Conservation (phyloP, 1,140 invertebrate species). For the Plectus sambesii region DNA sequence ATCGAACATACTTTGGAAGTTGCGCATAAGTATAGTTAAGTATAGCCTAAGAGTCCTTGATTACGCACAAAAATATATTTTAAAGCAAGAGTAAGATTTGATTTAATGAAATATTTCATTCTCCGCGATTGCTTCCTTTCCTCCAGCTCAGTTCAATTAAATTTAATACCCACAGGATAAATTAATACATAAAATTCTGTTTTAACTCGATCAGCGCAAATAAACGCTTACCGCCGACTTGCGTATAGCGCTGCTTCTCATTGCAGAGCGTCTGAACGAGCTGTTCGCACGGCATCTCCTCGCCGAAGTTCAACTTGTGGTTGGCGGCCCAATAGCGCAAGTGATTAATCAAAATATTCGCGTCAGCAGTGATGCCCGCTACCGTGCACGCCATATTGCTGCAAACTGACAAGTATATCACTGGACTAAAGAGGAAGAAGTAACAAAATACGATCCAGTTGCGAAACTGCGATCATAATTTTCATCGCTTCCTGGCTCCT, state of each 20-base stretch:
- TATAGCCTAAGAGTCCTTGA: too few species aligned
- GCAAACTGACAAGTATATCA: constrained; percentile 33
- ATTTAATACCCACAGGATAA: constrained; percentile 1
- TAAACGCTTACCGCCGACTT: constrained; percentile 70
- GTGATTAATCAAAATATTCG: constrained; percentile 96
- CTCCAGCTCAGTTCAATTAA: too few species aligned
- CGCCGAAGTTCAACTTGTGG: constrained; percentile 57
- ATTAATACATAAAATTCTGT: background rate
- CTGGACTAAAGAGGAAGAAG: too few species aligned
- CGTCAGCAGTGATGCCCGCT: constrained; percentile 97
- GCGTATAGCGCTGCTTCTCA: constrained; percentile 97
- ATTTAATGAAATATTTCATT: too few species aligned
- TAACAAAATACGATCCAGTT: too few species aligned
- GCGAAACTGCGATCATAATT: too few species aligned
- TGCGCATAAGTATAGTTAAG: too few species aligned
- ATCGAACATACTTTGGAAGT: too few species aligned
- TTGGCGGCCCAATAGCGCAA: constrained; percentile 54
- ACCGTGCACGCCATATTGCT: constrained; percentile 97
- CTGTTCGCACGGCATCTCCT: constrained; percentile 98
- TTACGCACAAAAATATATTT: too few species aligned
- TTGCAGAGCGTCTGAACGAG: constrained; percentile 93
- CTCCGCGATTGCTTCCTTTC: too few species aligned
- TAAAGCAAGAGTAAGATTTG: too few species aligned
- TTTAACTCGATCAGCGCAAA: constrained; percentile 3
- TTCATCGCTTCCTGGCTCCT: too few species aligned